Evolutionary conservation across 2,888 invertebrate species (phyloP).

Genomic region (Synanthedon formicaeformis): DNA sequence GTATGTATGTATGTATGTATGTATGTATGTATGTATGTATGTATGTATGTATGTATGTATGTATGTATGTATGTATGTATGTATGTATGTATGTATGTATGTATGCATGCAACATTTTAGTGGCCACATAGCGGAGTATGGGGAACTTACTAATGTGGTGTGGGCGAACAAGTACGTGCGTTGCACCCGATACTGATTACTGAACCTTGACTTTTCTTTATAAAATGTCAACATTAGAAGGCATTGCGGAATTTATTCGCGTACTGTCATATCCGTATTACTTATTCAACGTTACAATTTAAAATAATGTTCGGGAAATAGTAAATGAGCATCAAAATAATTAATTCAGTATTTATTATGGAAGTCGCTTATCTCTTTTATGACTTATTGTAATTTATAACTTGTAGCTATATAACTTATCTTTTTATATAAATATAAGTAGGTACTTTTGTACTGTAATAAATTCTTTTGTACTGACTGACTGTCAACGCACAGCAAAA

Average conservation of each 20-base stretch:
- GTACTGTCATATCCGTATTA: background rate
- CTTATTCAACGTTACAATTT: no score
- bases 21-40: no score
- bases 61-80: no score
- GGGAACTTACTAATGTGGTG: constrained; percentile 18
- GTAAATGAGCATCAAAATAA: no score
- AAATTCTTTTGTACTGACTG: no score
- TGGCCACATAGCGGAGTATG: constrained; percentile 11
- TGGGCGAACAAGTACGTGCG: constrained; percentile 21
- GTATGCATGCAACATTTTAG: constrained; percentile 15
- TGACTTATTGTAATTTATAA: background rate
- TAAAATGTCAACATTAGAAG: constrained; percentile 12
- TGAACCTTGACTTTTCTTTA: constrained; percentile 27
- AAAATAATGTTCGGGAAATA: no score
- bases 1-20: no score
- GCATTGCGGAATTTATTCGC: background rate
- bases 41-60: no score
- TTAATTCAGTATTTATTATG: background rate
- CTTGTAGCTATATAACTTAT: background rate
- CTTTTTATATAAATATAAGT: background rate
- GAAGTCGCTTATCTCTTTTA: background rate
- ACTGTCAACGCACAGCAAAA: no score
- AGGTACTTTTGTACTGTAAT: no score
- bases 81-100: no score
- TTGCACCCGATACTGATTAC: constrained; percentile 21